Conservation (phyloP, 2,113 vertebrate genomes). For the Otolemur garnettii region DNA sequence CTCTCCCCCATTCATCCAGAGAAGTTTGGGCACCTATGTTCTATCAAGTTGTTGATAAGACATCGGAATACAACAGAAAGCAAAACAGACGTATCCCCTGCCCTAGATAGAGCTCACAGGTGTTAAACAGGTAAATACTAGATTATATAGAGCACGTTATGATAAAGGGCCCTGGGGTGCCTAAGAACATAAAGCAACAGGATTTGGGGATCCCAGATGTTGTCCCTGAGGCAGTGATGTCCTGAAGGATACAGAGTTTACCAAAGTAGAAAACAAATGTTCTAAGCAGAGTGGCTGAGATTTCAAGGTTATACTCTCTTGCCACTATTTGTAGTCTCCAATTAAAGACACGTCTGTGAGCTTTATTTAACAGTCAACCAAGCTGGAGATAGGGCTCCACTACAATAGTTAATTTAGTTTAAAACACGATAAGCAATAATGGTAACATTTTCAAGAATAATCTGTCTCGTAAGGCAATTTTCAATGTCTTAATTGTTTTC, state of each 20-base stretch:
- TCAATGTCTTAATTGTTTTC: background rate
- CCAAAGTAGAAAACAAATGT: background rate
- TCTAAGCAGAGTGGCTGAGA: background rate
- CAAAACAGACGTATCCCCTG: background rate
- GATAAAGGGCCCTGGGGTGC: background rate
- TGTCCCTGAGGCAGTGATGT: background rate
- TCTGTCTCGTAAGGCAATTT: background rate
- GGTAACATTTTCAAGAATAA: background rate
- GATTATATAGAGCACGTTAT: background rate
- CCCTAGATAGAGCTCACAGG: background rate
- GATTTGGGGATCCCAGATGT: background rate
- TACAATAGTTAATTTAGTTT: background rate
- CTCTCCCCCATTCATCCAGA: background rate
- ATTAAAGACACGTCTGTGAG: background rate
- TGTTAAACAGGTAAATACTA: background rate
- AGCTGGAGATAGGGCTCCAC: background rate
- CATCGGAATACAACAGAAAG: background rate
- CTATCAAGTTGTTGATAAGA: background rate
- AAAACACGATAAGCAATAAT: conserved; percentile 5
- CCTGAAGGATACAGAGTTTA: background rate
- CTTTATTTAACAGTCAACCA: conserved; percentile 29
- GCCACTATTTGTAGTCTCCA: background rate
- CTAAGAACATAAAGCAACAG: background rate
- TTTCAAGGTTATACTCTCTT: background rate
- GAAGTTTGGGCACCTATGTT: background rate